Evolutionary conservation across 2,113 vertebrate species (phyloP).

Genomic region (Geococcyx californianus): DNA sequence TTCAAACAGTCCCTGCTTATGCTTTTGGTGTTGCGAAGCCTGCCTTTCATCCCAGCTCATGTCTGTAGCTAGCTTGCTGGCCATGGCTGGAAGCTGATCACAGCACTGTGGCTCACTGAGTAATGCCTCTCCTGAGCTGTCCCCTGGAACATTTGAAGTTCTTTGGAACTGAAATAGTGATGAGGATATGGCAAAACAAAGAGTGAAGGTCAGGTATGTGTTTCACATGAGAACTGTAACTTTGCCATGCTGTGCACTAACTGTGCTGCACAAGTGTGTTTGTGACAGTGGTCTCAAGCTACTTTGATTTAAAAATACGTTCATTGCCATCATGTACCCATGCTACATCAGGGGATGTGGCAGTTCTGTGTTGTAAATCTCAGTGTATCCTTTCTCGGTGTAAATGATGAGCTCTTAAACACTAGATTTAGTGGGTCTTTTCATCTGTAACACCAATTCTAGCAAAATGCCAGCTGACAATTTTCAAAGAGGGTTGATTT

Average conservation of each 20-base stretch:
- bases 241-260: neutral
- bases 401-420: neutral
- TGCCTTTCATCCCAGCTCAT: neutral
- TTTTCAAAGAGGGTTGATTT: neutral
- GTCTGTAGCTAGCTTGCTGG: neutral
- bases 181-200: neutral
- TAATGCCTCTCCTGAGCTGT: neutral
- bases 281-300: neutral
- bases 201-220: neutral
- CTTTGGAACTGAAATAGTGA: neutral
- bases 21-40: neutral
- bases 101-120: neutral
- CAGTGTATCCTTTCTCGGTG: neutral
- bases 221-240: neutral
- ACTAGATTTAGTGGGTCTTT: neutral
- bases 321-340: neutral
- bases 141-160: neutral
- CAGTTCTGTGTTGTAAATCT: neutral
- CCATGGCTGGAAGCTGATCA: neutral
- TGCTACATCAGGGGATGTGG: neutral
- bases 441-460: neutral
- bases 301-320: neutral
- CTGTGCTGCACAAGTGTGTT: neutral
- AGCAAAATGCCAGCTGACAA: neutral
- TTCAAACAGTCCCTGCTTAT: neutral